These are phyloP conservation scores for Lamellibrachia columna DNA, from an alignment of 2,888 invertebrate genomes.

Conservation along the genomic window DNA sequence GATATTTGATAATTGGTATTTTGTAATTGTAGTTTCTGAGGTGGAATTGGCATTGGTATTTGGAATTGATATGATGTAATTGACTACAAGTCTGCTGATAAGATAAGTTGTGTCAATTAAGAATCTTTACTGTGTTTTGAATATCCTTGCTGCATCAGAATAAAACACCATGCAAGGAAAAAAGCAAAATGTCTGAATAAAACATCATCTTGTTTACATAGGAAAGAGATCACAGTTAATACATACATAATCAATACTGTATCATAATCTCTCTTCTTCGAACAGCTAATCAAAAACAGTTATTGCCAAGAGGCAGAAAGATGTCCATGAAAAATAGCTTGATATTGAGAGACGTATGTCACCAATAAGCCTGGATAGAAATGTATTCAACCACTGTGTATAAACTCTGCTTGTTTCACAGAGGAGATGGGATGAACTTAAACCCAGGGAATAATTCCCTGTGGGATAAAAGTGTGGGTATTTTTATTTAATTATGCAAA, in stretches of 20 bases:
- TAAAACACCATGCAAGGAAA: neutral
- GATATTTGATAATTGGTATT: too few relatives aligned
- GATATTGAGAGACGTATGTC: neutral
- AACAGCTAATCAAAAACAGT: neutral
- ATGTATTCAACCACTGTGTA: neutral
- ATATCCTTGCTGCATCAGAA: neutral
- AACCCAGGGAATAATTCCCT: neutral
- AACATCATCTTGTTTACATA: neutral
- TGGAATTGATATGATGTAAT: too few relatives aligned
- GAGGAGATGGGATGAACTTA: neutral
- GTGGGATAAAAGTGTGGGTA: neutral
- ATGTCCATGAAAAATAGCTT: neutral
- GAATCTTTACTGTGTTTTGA: too few relatives aligned
- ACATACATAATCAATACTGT: neutral
- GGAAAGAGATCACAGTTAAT: neutral
- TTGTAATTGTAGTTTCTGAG: too few relatives aligned
- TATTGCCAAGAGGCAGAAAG: neutral
- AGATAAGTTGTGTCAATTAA: too few relatives aligned
- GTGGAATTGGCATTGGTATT: too few relatives aligned
- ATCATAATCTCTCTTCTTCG: neutral
- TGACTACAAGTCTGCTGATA: too few relatives aligned
- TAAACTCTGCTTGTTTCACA: neutral
- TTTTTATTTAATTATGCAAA: neutral
- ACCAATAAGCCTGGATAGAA: neutral
- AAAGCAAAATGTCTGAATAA: neutral